phyloP scores from a whole-genome alignment of 2,888 invertebrate species.

The Allolobophora icterica region DNA sequence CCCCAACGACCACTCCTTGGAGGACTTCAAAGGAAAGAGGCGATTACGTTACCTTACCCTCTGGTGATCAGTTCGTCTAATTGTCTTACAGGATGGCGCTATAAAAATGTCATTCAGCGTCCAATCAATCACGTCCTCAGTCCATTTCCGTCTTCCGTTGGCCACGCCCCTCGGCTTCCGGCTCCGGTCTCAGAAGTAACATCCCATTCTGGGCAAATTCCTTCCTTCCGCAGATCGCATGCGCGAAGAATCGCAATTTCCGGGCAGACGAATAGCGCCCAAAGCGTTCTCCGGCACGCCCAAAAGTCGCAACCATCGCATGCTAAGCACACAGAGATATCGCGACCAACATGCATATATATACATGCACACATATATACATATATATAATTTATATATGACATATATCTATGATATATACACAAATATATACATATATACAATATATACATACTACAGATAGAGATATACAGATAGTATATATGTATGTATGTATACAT shows the following conservation, averaged over 20 bases:
- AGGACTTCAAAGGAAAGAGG: no score
- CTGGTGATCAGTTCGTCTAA: conserved; percentile 8
- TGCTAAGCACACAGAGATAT: neutral
- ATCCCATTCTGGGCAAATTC: conserved; percentile 1
- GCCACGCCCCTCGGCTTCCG: neutral
- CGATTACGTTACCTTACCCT: neutral
- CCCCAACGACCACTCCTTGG: no score
- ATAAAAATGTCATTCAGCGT: neutral
- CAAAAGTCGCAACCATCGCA: neutral
- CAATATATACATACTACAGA: neutral
- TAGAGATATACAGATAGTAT: neutral
- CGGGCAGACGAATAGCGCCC: neutral
- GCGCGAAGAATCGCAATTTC: conserved; percentile 12
- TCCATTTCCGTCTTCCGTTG: conserved; percentile 9
- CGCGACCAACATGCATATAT: neutral
- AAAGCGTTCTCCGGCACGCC: neutral
- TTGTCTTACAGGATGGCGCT: neutral
- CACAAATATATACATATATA: no score
- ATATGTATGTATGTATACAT: neutral
- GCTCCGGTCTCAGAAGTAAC: conserved; percentile 10
- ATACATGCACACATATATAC: neutral
- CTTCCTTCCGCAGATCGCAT: conserved; percentile 11
- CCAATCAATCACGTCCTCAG: neutral
- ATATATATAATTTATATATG: neutral
- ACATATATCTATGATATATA: no score